Base-by-base conservation (phyloP, 2,888 invertebrate genomes). In the Eulithis prunata region DNA sequence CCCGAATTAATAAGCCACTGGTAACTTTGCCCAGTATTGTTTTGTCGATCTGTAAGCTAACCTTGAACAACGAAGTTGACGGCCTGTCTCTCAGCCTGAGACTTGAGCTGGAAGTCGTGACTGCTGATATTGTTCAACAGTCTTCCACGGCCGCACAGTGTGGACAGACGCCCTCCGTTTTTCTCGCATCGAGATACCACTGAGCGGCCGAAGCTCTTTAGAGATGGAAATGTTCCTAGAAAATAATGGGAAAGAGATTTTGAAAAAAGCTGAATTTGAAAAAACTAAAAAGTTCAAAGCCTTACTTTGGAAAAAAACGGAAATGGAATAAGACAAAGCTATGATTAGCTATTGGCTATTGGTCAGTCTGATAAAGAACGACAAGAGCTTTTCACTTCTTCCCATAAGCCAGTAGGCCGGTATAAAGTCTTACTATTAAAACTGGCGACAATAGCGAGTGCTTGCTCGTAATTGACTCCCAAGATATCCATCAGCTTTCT, bases 61-160 rank as follows among this genome's bases (percentile, higher is more conserved):
- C 93, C 93, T 84, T 94, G 94, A 41, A 94, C 85, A 3, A 93
- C 69, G 68, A 92, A 93, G 78, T 94, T 94, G 71, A 93, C 76
- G 0, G 94, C 93, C 78, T 93, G 93, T 28, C 94, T 72, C 73
- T 89, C 86, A 0, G 92, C 88, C 46, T 87, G 89, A 52, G 88
- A 68, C 49, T 79, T 76, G 38, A 70, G 78, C 28, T 74, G 76
- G 64, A 60, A 56, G 78, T 84, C 75, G 14, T 71, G 62, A 78
- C 84, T 77, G 75, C 51, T 12, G 75, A 86, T 80, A 75, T 81
- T 56, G 4, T 14, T 62, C 76, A 87, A 82, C 69, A 68, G 74
- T 2, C 87, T 82, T 72, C 67, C 77, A 70, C 87, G 89, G 2
- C 93, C 93, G 69, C 87, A 67, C 67, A 82, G 71, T 57, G 90